Conservation (phyloP, 2,888 invertebrate genomes). For the Drosophila ezoana region DNA sequence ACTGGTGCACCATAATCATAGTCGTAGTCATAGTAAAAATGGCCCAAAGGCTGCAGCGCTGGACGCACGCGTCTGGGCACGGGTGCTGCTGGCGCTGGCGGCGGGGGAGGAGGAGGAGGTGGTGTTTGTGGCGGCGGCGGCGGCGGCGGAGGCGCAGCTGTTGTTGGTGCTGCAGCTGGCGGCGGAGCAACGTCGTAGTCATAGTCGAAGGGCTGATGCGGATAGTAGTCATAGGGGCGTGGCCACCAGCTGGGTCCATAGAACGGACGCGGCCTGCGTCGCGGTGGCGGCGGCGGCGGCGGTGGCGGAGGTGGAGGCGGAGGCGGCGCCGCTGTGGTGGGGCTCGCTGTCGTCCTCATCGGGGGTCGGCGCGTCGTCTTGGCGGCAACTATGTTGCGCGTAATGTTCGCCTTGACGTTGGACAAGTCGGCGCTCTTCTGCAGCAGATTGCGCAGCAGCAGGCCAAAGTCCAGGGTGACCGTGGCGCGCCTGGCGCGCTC, state of each 20-base stretch:
- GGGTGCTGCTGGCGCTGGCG: conserved; percentile 10
- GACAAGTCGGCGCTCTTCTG: conserved; percentile 77
- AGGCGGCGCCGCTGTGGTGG: conserved; percentile 20
- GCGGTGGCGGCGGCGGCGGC: conserved; percentile 30
- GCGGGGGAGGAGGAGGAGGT: background rate
- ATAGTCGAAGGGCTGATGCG: conserved; percentile 49
- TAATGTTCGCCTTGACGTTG: conserved; percentile 62
- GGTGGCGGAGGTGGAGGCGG: conserved; percentile 20
- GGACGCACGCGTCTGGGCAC: conserved; percentile 38
- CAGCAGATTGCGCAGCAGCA: conserved; percentile 73
- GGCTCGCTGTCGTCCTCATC: conserved; percentile 27
- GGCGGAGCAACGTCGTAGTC: conserved; percentile 49
- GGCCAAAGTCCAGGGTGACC: conserved; percentile 74
- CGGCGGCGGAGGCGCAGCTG: conserved; percentile 11
- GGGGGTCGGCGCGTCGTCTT: conserved; percentile 46
- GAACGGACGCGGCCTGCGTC: conserved; percentile 38
- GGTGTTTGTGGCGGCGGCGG: conserved; percentile 5
- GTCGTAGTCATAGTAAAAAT: conserved; percentile 55
- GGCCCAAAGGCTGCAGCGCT: conserved; percentile 21
- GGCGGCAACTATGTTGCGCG: conserved; percentile 23
- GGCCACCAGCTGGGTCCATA: conserved; percentile 63
- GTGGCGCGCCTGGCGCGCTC: conserved; percentile 68
- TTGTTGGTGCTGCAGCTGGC: conserved; percentile 12
- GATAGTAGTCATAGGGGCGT: conserved; percentile 55
- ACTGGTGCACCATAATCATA: conserved; percentile 32